These are phyloP conservation scores for Oconnorella tubifera DNA, from an alignment of 2,888 invertebrate species.

Conservation along the genomic window DNA sequence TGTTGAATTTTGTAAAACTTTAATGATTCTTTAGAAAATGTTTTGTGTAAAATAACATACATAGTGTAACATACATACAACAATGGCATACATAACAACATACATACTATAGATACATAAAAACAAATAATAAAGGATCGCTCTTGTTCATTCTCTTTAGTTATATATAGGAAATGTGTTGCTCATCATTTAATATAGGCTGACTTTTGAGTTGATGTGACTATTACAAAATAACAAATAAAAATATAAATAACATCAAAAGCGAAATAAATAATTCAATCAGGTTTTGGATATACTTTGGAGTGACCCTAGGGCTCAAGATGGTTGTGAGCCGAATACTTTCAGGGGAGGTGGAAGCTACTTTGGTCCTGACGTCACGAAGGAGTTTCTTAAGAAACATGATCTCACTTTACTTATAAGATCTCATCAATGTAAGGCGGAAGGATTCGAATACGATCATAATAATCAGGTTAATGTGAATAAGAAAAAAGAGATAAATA, in stretches of 20 bases:
- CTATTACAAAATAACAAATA: neutral
- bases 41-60: too few relatives aligned
- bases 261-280: constrained; percentile 12
- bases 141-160: too few relatives aligned
- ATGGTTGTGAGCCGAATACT: constrained; percentile 58
- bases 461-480: constrained; percentile 68
- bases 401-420: constrained; percentile 74
- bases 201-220: too few relatives aligned
- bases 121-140: too few relatives aligned
- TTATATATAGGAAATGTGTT: too few relatives aligned
- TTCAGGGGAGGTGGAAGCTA: constrained; percentile 86
- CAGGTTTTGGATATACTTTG: constrained; percentile 91
- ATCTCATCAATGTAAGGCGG: constrained; percentile 89
- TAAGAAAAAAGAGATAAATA: too few relatives aligned
- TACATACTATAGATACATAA: too few relatives aligned
- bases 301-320: constrained; percentile 75
- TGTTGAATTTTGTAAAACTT: too few relatives aligned
- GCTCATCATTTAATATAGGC: too few relatives aligned
- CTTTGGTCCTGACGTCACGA: constrained; percentile 85
- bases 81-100: too few relatives aligned
- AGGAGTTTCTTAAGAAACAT: constrained; percentile 72
- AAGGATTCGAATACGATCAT: constrained; percentile 84
- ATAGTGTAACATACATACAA: too few relatives aligned
- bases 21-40: too few relatives aligned
- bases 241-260: neutral